phyloP scores from a whole-genome alignment of 2,113 vertebrate species.

The Meleagris gallopavo region DNA sequence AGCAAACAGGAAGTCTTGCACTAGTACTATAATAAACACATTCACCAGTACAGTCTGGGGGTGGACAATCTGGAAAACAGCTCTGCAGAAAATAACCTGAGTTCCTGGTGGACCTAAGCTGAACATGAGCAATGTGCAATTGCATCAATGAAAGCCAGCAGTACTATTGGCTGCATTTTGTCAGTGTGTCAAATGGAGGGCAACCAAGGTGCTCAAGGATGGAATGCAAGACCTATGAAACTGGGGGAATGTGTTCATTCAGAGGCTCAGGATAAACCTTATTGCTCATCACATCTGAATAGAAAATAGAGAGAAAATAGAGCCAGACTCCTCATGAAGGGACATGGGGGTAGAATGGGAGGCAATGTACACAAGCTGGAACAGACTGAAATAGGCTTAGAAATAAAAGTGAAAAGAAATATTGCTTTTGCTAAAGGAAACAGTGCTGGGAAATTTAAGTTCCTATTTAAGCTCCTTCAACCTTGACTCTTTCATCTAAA shows the following conservation, averaged over 20 bases:
- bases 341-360: neutral
- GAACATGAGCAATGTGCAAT: neutral
- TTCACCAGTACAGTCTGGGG: neutral
- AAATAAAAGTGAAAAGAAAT: neutral
- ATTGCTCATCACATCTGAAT: neutral
- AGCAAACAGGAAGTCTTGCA: neutral
- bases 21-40: neutral
- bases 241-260: neutral
- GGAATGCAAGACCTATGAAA: neutral
- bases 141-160: neutral
- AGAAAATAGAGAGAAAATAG: neutral
- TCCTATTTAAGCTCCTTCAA: neutral
- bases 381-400: neutral
- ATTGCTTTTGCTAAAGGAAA: neutral
- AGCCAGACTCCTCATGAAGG: neutral
- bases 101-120: neutral
- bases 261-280: neutral
- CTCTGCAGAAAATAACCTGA: neutral
- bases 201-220: neutral
- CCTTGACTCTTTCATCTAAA: neutral
- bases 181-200: neutral
- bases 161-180: neutral
- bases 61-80: neutral
- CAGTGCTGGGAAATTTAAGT: neutral
- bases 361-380: neutral